Base-by-base conservation (phyloP, 2,113 vertebrate genomes). In the Nymphicus hollandicus region DNA sequence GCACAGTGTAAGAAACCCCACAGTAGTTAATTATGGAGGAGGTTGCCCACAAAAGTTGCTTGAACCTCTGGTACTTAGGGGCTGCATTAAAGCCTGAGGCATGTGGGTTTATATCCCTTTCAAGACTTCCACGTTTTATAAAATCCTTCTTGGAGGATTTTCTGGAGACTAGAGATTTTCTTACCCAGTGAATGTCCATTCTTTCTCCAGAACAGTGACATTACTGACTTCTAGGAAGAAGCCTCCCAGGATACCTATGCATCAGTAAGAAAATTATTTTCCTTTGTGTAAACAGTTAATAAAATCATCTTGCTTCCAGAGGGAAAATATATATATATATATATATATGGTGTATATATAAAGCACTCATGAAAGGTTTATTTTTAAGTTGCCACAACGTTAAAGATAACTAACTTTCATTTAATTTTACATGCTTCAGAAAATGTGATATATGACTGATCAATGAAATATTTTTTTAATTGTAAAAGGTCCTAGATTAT, bases 11-110 rank as follows among this genome's bases (percentile, higher is more conserved):
- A 58, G 77, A 91, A 79, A 76, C 11, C 35, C 37, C 37, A 77
- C 15, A 39, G 56, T 49, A 72, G 49, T 94, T 95, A 93, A 91
- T 91, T 93, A 92, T 82, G 72, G 64, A 95, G 37, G 39, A 79
- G 22, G 43, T 27, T 95, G 28, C n/a, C 83, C 73, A 69, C 72
- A 92, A 44, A 84, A 69, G 16, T 53, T 94, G 28, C 15, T 85
- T 72, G 89, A 89, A 84, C 72, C 56, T 78, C 50, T 89, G 37
- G 16, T 78, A 77, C 37, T 61, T 82, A 73, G 43, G 93, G 60
- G 23, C 46, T 94, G 25, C 0, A 0, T 73, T 83, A 86, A 83
- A 83, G 70, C 91, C 74, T 58, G 70, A 96, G 83, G 73, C 56
- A 44, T 46, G 41, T 68, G 49, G 52, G 28, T 17, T 91, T 79